Evolutionary conservation across 2,113 vertebrate genomes (phyloP).

Genomic region (Pelusios castaneus): DNA sequence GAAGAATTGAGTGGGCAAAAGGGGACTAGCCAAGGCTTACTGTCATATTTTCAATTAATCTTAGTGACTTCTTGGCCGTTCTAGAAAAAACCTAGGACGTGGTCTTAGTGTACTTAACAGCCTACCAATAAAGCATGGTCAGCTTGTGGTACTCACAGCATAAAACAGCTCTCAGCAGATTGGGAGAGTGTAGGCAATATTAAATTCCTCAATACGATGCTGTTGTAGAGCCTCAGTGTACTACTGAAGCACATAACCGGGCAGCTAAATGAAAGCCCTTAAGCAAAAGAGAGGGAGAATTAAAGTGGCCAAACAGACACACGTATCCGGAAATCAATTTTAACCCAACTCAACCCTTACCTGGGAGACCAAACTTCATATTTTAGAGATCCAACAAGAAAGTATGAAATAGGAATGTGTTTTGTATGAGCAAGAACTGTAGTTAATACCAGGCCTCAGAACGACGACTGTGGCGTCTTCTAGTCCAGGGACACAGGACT

Average conservation of each 20-base stretch:
- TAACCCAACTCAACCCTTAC: slow-evolving; percentile 1
- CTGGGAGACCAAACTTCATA: not conserved
- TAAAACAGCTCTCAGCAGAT: slow-evolving; percentile 46
- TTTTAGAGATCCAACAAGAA: slow-evolving; percentile 24
- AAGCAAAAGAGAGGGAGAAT: slow-evolving; percentile 53
- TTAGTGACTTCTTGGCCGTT: not conserved
- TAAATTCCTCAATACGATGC: not conserved
- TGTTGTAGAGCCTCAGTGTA: not conserved
- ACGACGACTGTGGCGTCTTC: slow-evolving; percentile 2
- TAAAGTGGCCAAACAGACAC: slow-evolving; percentile 46
- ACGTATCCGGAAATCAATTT: slow-evolving; percentile 44
- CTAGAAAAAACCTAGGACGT: not conserved
- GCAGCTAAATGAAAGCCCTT: slow-evolving; percentile 34
- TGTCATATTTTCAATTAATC: slow-evolving; percentile 16
- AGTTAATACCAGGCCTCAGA: slow-evolving; percentile 16
- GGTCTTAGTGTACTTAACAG: not conserved
- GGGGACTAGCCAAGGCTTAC: not conserved
- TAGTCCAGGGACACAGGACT: not conserved
- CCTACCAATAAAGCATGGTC: not conserved
- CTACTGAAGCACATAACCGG: not conserved
- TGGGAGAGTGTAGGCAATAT: not conserved
- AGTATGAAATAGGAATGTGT: not conserved
- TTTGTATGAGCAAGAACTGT: slow-evolving; percentile 22
- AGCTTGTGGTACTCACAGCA: fast-evolving
- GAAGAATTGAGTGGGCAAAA: not conserved